phyloP scores from a whole-genome alignment of 2,797 vertebrate species.

The Oreochromis mossambicus region DNA sequence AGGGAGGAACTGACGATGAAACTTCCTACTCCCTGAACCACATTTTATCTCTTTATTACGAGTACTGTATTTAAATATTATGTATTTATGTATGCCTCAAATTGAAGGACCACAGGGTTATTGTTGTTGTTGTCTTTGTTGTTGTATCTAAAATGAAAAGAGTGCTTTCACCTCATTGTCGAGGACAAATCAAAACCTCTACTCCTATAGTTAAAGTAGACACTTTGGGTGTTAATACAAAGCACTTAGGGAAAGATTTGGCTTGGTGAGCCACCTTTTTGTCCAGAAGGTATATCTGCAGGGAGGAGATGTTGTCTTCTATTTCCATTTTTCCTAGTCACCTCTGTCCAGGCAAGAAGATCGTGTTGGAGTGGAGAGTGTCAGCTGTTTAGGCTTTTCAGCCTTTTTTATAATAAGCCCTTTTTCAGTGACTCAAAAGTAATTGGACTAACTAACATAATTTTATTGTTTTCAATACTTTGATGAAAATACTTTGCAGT shows the following conservation, averaged over 20 bases:
- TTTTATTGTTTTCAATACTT: neutral
- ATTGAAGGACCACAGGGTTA: slow-evolving; percentile 31
- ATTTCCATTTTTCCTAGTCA: slow-evolving; percentile 3
- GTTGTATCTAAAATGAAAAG: neutral
- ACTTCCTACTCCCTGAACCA: neutral
- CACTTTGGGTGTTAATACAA: neutral
- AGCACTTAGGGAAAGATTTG: neutral
- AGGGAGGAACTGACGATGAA: slow-evolving; percentile 3
- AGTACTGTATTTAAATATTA: slow-evolving; percentile 30
- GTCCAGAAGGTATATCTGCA: neutral
- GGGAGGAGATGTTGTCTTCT: neutral
- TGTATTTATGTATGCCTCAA: slow-evolving; percentile 50
- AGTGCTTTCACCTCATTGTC: neutral
- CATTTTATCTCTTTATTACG: slow-evolving; percentile 31
- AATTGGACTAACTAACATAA: neutral
- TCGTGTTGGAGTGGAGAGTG: neutral
- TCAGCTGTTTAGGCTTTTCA: neutral
- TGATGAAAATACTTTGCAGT: neutral
- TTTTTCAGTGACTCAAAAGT: neutral
- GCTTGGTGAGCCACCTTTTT: neutral
- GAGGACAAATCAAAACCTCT: neutral
- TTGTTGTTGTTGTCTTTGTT: neutral
- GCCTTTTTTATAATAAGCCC: neutral
- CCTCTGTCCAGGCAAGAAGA: neutral
- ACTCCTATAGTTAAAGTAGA: neutral